A percentile compares a stretch with the other conserved stretches of the same genome.
Conservation (phyloP, 2,113 vertebrate genomes). For the Prunella himalayana region DNA sequence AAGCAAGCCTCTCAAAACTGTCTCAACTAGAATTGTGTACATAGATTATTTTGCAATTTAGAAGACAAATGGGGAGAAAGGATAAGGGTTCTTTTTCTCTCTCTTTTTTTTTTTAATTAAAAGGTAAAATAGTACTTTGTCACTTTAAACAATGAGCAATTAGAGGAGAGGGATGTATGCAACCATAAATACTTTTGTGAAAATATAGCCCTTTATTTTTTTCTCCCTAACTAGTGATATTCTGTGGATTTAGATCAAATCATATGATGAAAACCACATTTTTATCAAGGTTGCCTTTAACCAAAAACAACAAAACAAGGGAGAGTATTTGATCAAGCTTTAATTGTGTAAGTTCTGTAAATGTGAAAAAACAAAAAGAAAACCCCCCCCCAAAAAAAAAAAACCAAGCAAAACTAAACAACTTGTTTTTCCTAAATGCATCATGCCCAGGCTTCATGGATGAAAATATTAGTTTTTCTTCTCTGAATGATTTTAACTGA, state of each 20-base stretch:
- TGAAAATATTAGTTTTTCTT: neutral
- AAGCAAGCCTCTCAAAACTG: neutral
- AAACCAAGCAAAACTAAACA: neutral
- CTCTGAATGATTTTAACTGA: neutral
- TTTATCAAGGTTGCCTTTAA: neutral
- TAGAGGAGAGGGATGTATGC: neutral
- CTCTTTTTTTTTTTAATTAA: neutral
- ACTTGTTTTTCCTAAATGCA: neutral
- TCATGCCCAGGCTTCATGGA: neutral
- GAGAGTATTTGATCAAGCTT: neutral
- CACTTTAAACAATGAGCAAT: neutral
- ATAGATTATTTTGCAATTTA: neutral
- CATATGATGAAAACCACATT: neutral
- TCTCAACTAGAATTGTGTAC: neutral
- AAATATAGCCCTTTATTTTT: neutral
- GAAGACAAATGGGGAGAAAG: neutral
- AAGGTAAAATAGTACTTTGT: neutral
- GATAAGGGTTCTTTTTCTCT: neutral
- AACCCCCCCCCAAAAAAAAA: too few relatives aligned
- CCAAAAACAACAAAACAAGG: neutral
- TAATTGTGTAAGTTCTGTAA: neutral
- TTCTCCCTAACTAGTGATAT: neutral
- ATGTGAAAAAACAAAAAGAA: accelerated
- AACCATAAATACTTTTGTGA: neutral
- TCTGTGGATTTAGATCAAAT: neutral